These are phyloP conservation scores for Iphiclides podalirius DNA, from an alignment of 2,888 invertebrate genomes.

Conservation along the genomic window DNA sequence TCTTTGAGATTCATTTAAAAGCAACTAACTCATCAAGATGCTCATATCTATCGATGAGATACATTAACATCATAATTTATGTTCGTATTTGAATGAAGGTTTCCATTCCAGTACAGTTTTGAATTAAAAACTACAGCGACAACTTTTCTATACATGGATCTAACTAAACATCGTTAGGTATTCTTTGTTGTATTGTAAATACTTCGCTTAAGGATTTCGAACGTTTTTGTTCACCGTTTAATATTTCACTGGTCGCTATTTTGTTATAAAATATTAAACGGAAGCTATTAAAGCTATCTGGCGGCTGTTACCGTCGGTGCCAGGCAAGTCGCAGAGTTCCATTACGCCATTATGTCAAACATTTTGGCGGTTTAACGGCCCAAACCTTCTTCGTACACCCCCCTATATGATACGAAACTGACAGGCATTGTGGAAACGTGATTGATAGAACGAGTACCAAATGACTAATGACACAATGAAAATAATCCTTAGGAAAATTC, in stretches of 20 bases:
- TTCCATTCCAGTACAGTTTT: no score
- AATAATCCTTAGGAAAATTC: neutral
- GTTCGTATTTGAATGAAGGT: no score
- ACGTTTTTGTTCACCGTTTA: neutral
- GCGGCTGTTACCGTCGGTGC: conserved; percentile 3
- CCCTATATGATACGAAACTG: conserved; percentile 42
- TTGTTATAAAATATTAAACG: conserved; percentile 16
- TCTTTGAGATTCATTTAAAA: no score
- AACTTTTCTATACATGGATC: no score
- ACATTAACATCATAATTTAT: no score
- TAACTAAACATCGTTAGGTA: conserved; percentile 18
- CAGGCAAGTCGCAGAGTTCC: conserved; percentile 28
- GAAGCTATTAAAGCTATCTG: conserved; percentile 22
- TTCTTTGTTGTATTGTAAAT: conserved; percentile 26
- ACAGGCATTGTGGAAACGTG: conserved; percentile 70
- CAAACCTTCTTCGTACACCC: conserved; percentile 61
- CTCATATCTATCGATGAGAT: no score
- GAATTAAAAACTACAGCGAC: no score
- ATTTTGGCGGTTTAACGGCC: conserved; percentile 58
- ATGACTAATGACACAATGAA: conserved; percentile 60
- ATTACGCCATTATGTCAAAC: conserved; percentile 48
- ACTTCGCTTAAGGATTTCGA: neutral
- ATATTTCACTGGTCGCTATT: conserved; percentile 12
- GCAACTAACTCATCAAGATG: no score
- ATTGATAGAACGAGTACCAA: conserved; percentile 60